Evolutionary conservation across 2,113 vertebrate species (phyloP).

Genomic region (Rhinolophus sinicus): DNA sequence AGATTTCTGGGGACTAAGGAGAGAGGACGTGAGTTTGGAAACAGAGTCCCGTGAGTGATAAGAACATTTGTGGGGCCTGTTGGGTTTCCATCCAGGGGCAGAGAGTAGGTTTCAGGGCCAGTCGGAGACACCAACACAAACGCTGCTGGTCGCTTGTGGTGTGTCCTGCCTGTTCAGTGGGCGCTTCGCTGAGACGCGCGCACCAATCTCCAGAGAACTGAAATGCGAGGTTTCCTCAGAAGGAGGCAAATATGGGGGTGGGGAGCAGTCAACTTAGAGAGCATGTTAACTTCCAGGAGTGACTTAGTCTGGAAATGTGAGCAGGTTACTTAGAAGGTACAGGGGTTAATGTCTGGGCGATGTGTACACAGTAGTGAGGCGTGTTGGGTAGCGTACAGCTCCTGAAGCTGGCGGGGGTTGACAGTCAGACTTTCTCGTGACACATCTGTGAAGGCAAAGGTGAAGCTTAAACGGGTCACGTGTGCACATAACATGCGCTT

Average conservation of each 20-base stretch:
- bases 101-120: not conserved
- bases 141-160: accelerated
- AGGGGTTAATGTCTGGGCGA: accelerated
- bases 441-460: not conserved
- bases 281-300: not conserved
- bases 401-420: not conserved
- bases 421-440: not conserved
- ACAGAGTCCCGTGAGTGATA: not conserved
- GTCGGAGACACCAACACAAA: not conserved
- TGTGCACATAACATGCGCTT: accelerated
- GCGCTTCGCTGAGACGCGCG: accelerated
- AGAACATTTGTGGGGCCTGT: accelerated
- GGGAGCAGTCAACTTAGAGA: accelerated
- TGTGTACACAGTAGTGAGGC: accelerated
- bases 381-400: not conserved
- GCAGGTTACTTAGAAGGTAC: accelerated
- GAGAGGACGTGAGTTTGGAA: too few species aligned
- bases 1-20: not conserved
- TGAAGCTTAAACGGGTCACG: accelerated
- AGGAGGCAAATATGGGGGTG: accelerated
- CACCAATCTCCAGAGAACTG: accelerated
- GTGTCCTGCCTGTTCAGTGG: accelerated
- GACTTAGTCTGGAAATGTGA: not conserved
- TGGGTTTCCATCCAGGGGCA: not conserved
- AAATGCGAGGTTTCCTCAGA: accelerated